Base-by-base conservation (phyloP, 1,140 invertebrate genomes). In the Aphelenchoides avenae region DNA sequence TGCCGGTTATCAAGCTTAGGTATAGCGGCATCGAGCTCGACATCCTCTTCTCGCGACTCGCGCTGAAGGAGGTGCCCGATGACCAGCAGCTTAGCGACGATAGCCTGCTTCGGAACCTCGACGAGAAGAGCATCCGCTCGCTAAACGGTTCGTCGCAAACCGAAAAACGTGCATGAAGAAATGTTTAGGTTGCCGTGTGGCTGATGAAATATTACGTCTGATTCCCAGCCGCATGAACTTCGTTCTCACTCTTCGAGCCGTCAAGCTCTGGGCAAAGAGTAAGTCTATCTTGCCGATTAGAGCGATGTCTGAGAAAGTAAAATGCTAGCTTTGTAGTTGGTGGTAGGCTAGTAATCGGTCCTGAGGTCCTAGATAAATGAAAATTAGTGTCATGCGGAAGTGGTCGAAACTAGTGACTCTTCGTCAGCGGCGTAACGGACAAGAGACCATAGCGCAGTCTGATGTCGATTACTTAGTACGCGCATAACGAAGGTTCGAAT, bases 191-290 rank as follows among this genome's bases (percentile, higher is more conserved):
- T 97, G 91, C 75, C 84, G 94, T 52, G 95, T 99, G 0, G 98
- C 95, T 0, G 94, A 98, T 80, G 92, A 97, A 81, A 98, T 99
- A 75, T 78, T 98, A 5, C 84, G 89, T 51, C 81, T 96, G 36
- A 93, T 99, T 66, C 93, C 95, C 29, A 89, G 95, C 77, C 88
- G 89, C 66, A 86, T 94, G 75, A 89, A 87, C 79, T 99, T 98
- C 80, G 84, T 90, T 57, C 81, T 95, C 43, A 88, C 93, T 4
- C 80, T 99, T 36, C 81, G 92, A 68, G 87, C 91, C 15, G 94
- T 99, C 54, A 99, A 99, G 80, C 80, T 98, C 37, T 98, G 94
- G 94, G 94, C 94, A 3, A 98, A 97, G 84, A 86, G 91, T 93
- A 82, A 85, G 86, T 84, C 22, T 50, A 18, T 33, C 62, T 70